These are phyloP conservation scores for Coracias cyanogaster DNA, from an alignment of 2,797 vertebrate genomes.

Conservation along the genomic window DNA sequence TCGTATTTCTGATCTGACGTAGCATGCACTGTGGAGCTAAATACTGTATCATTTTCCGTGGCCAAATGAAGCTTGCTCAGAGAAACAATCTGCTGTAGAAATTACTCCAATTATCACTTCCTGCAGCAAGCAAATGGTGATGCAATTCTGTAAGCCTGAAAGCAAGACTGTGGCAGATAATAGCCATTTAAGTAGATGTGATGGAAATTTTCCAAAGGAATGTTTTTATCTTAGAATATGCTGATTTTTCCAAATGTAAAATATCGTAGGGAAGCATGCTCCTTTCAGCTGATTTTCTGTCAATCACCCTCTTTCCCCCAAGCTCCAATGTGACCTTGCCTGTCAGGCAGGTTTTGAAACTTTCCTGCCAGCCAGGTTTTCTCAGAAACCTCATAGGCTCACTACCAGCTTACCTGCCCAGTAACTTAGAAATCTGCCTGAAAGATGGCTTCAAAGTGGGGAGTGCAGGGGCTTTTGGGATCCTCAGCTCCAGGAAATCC, in stretches of 20 bases:
- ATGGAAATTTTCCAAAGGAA: background rate
- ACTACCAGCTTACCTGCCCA: background rate
- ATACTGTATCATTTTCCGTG: background rate
- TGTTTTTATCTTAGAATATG: slow-evolving; percentile 11
- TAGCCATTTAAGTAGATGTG: background rate
- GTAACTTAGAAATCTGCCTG: background rate
- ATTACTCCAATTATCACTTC: background rate
- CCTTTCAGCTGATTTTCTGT: slow-evolving; percentile 21
- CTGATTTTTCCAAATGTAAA: slow-evolving; percentile 25
- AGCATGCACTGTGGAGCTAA: background rate
- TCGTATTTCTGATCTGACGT: slow-evolving; percentile 4
- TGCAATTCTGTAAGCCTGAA: background rate
- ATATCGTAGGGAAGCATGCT: background rate
- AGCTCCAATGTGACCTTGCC: background rate
- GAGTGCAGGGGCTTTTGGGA: background rate
- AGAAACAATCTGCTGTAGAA: slow-evolving; percentile 30
- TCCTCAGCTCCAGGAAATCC: background rate
- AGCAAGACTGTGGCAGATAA: background rate
- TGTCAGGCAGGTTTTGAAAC: slow-evolving; percentile 29
- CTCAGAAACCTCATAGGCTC: background rate
- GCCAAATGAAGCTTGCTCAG: background rate
- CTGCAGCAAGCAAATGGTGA: background rate
- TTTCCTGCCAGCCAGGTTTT: slow-evolving; percentile 18
- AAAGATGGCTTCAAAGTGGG: background rate
- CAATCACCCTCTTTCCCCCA: background rate